Percentiles rank a stretch among this genome's conserved stretches.
Conservation (phyloP, 2,888 invertebrate species). For the Acronicta alni region DNA sequence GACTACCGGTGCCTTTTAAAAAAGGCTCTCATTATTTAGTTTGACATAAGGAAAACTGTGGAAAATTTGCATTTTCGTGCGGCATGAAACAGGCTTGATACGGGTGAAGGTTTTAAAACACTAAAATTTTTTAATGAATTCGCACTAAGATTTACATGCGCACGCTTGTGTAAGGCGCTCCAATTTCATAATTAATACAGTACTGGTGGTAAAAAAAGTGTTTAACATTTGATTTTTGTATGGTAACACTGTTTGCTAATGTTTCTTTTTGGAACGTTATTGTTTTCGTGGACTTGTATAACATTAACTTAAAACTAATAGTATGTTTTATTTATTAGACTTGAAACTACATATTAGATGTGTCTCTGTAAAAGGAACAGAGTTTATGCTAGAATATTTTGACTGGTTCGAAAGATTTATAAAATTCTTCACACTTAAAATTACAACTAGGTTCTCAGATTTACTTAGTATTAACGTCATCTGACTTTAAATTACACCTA, state of each 20-base stretch:
- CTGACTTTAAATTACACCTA: no score
- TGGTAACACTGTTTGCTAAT: conserved; percentile 14
- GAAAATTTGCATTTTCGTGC: conserved; percentile 85
- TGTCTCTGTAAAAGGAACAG: no score
- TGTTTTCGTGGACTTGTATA: background rate
- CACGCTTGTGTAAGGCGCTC: conserved; percentile 56
- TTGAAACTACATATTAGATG: no score
- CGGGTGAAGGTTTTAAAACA: conserved; percentile 70
- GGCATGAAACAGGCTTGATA: conserved; percentile 80
- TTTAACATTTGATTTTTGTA: conserved; percentile 25
- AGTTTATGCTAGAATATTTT: no score
- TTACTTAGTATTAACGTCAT: no score
- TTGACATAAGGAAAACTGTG: conserved; percentile 77
- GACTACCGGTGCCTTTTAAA: conserved; percentile 49
- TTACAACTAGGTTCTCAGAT: no score
- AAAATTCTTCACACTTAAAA: no score
- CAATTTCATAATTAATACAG: conserved; percentile 67
- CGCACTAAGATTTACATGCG: conserved; percentile 76
- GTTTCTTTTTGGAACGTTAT: conserved; percentile 4
- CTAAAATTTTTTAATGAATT: conserved; percentile 82
- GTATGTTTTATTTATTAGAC: conserved; percentile 1
- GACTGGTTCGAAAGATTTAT: no score
- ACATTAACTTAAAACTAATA: background rate
- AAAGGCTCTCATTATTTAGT: conserved; percentile 72
- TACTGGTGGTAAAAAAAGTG: conserved; percentile 44